Percentiles rank a stretch among this genome's conserved stretches.
Conservation (phyloP, 2,888 invertebrate genomes). For the Aleiodes alternator region DNA sequence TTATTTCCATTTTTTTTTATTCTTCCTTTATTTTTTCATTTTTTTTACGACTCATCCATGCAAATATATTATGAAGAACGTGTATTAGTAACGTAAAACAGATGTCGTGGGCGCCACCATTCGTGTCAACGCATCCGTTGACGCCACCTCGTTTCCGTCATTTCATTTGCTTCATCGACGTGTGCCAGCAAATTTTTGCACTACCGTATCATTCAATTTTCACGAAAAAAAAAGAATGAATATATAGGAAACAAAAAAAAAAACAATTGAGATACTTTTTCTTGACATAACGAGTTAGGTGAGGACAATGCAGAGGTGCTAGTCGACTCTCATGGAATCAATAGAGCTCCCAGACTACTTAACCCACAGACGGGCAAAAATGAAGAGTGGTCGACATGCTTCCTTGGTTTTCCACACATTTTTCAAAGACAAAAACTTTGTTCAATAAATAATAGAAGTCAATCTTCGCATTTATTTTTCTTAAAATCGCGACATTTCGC, state of each 20-base stretch:
- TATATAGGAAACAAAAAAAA: not conserved
- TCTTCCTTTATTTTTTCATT: not conserved
- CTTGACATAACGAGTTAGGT: conserved; percentile 29
- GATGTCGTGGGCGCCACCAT: conserved; percentile 28
- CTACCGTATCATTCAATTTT: not conserved
- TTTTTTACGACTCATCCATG: not conserved
- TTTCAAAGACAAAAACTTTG: not conserved
- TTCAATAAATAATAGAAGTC: not conserved
- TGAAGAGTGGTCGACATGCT: conserved; percentile 29
- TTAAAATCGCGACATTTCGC: too few species aligned
- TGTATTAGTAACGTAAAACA: conserved; percentile 25
- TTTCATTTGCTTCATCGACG: conserved; percentile 19
- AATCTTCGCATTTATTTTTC: too few species aligned
- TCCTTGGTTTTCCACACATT: not conserved
- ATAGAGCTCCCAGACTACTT: conserved; percentile 52
- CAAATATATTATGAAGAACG: conserved; percentile 17
- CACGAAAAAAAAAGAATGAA: not conserved
- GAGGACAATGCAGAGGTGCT: conserved; percentile 31
- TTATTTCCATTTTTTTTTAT: not conserved
- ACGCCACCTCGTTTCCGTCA: conserved; percentile 29
- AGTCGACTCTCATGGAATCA: conserved; percentile 46
- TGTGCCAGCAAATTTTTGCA: conserved; percentile 15
- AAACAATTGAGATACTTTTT: not conserved
- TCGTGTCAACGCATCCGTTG: conserved; percentile 30
- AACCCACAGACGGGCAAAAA: conserved; percentile 41